phyloP scores from a whole-genome alignment of 92 coral and sea anemone species.

The Zoanthus sansibaricus region DNA sequence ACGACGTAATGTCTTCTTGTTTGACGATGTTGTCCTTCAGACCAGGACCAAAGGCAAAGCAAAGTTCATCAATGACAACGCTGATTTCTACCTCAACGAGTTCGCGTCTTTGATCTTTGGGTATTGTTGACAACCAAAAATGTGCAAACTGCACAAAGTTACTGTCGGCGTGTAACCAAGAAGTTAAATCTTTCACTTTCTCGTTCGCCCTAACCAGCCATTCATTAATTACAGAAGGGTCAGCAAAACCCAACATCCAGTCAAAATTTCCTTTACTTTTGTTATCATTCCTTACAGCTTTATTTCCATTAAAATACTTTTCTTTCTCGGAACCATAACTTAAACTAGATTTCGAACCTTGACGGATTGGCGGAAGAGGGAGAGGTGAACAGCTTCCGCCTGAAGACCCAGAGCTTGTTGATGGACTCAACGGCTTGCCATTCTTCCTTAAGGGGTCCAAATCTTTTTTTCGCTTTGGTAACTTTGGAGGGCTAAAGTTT shows the following conservation, averaged over 20 bases:
- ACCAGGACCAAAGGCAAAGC: slow-evolving; percentile 88
- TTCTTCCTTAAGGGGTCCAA: slow-evolving; percentile 44
- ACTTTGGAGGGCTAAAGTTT: slow-evolving; percentile 68
- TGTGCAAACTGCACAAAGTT: slow-evolving; percentile 87
- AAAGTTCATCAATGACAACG: slow-evolving; percentile 80
- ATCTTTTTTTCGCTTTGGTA: slow-evolving; percentile 64
- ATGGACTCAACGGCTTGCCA: slow-evolving; percentile 62
- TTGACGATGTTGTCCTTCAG: slow-evolving; percentile 59
- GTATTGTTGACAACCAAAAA: slow-evolving; percentile 86
- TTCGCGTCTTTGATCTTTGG: slow-evolving; percentile 71
- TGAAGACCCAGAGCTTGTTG: slow-evolving; percentile 76
- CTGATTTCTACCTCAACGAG: slow-evolving; percentile 78
- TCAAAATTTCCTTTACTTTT: slow-evolving; percentile 71
- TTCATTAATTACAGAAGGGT: slow-evolving; percentile 77
- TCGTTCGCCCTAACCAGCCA: slow-evolving; percentile 86
- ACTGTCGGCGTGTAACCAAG: slow-evolving; percentile 73
- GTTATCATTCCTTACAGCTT: slow-evolving; percentile 37
- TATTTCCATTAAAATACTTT: slow-evolving; percentile 22
- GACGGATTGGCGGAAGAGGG: slow-evolving; percentile 83
- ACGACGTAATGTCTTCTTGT: slow-evolving; percentile 58
- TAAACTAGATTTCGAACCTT: slow-evolving; percentile 36
- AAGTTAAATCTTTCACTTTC: slow-evolving; percentile 64
- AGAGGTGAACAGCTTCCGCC: slow-evolving; percentile 73
- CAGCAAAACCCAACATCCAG: slow-evolving; percentile 67
- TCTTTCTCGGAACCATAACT: slow-evolving; percentile 54